phyloP scores from a whole-genome alignment of 2,797 vertebrate genomes.

The Ctenochaetus hawaiiensis region DNA sequence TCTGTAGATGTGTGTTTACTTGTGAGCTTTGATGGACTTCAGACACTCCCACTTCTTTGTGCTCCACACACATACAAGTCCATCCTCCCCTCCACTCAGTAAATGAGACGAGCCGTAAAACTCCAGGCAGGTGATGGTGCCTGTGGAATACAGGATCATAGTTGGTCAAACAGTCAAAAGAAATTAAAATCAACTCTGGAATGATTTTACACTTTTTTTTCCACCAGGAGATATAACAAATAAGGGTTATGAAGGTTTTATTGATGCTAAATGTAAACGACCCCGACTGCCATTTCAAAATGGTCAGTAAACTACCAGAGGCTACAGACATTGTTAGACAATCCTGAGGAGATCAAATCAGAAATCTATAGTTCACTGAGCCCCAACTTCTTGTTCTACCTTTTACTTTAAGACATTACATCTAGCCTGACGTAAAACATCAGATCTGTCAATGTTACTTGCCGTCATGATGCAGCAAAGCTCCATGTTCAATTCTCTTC shows the following conservation, averaged over 20 bases:
- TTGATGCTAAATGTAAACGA: too few species aligned
- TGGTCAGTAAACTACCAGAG: background rate
- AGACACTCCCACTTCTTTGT: slow-evolving; percentile 97
- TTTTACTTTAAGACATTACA: background rate
- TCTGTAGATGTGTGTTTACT: slow-evolving; percentile 80
- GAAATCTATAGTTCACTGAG: background rate
- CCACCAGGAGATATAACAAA: background rate
- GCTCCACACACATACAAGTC: slow-evolving; percentile 95
- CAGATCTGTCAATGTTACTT: slow-evolving; percentile 20
- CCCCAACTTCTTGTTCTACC: background rate
- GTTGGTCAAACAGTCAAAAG: background rate
- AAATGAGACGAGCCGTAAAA: slow-evolving; percentile 92
- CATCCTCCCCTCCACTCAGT: slow-evolving; percentile 95
- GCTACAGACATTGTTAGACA: too few species aligned
- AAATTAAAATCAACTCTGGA: background rate
- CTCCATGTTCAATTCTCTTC: slow-evolving; percentile 91
- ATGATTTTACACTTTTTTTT: background rate
- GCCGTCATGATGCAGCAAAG: slow-evolving; percentile 93
- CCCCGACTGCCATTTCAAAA: too few species aligned
- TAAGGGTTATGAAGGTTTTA: background rate
- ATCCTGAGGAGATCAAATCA: background rate
- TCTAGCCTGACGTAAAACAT: background rate
- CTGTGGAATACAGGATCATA: slow-evolving; percentile 60
- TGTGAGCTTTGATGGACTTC: slow-evolving; percentile 94
- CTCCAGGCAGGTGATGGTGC: slow-evolving; percentile 91